Conservation (phyloP, 1,140 invertebrate genomes). For the Ptiloglossa arizonensis region DNA sequence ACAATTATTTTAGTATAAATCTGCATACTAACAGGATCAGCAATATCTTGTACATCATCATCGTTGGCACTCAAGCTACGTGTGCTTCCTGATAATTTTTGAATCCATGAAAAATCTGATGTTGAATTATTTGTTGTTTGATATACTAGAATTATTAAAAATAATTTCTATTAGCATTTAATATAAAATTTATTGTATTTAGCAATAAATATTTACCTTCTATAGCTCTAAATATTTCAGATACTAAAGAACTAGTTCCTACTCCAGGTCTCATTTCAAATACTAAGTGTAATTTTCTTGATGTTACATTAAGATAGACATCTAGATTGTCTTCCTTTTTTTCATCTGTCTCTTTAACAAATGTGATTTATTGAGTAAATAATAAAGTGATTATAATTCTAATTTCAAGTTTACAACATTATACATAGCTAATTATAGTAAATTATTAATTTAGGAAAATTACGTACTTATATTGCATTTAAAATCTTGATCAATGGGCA, state of each 20-base stretch:
- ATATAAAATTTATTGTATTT: constrained; percentile 7
- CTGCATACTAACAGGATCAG: constrained; percentile 70
- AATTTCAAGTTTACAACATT: background rate
- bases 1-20: constrained; percentile 33
- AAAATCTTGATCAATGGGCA: constrained; percentile 89
- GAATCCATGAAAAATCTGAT: constrained; percentile 75
- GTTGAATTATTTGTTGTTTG: constrained; percentile 74
- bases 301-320: constrained; percentile 84
- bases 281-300: constrained; percentile 83
- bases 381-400: constrained; percentile 12
- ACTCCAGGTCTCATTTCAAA: constrained; percentile 86
- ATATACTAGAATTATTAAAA: constrained; percentile 76
- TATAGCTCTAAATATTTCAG: constrained; percentile 78
- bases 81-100: constrained; percentile 73
- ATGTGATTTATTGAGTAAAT: constrained; percentile 4
- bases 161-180: background rate
- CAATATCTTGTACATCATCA: constrained; percentile 64
- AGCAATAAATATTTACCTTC: constrained; percentile 68
- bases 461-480: constrained; percentile 88
- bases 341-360: constrained; percentile 81
- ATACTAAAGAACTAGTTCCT: constrained; percentile 85
- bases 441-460: background rate
- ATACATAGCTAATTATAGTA: constrained; percentile 17
- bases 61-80: constrained; percentile 63
- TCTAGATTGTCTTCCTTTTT: constrained; percentile 81